Evolutionary conservation across 2,888 invertebrate species (phyloP), one percentile per base, ranked within the genome.

Genomic region (Scaptomyza tumidula): DNA sequence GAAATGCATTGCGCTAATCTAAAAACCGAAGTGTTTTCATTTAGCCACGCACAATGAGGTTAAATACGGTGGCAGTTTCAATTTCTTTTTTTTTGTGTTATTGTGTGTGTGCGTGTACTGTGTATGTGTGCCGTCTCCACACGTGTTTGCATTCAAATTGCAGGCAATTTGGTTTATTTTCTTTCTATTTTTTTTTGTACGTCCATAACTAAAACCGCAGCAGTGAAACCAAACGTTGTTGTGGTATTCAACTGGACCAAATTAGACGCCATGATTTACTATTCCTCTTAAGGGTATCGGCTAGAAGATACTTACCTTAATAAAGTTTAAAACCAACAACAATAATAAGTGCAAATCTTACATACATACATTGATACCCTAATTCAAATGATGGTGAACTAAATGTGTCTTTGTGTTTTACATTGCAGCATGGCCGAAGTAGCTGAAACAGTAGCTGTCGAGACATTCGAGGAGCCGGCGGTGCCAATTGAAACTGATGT

Each of bases 341-440:
- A 60, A 46, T 11, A 53, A 48, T n/a, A 10, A 24, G n/a, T 24
- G 10, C 19, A n/a, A 19, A 35, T 19, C 4, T 19, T 49, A 49
- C n/a, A 37, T 35, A 37, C 0, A 14, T 2, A 37, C n/a, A n/a
- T n/a, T n/a, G n/a, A n/a, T n/a, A n/a, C n/a, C 37, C 10, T 13
- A 31, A 27, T n/a, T 48, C 9, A 44, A 44, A 37, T 37, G 10
- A 13, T 19, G 59, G n/a, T n/a, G 45, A 14, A 55, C 5, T 55
- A 54, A 19, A 35, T 19, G 19, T 14, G 39, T 3, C 24, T 5
- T 1, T 35, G 19, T 19, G n/a, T 49, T 3, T 43, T 62, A 16
- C 6, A 50, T 80, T 80, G 43, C 79, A 92, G 91, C 80, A 92
- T 92, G 92, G 88, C 91, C 86, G 92, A 92, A 80, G 90, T 92